phyloP scores from a whole-genome alignment of 2,888 invertebrate species.

The Operophtera brumata region DNA sequence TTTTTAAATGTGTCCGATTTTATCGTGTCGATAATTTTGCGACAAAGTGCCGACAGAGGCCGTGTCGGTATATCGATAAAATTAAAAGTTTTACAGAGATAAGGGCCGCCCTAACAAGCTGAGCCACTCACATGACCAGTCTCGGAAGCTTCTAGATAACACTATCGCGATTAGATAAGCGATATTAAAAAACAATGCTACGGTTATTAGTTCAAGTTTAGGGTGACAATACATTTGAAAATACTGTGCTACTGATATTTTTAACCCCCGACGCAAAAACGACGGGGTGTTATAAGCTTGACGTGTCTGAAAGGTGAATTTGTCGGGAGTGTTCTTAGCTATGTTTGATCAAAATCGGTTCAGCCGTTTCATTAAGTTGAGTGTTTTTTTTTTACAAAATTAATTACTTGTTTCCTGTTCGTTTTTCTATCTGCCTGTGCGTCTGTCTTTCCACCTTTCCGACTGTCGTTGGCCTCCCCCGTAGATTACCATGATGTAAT shows the following conservation, averaged over 20 bases:
- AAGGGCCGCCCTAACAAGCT: slow-evolving; percentile 22
- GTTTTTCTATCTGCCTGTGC: too few relatives aligned
- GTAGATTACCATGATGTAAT: too few relatives aligned
- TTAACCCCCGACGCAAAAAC: too few relatives aligned
- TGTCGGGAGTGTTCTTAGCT: too few relatives aligned
- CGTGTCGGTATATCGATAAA: slow-evolving; percentile 63
- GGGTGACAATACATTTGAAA: slow-evolving; percentile 10
- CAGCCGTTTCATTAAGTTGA: too few relatives aligned
- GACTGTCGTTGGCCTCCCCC: too few relatives aligned
- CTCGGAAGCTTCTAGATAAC: slow-evolving; percentile 1
- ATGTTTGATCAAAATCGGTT: too few relatives aligned
- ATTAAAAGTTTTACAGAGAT: slow-evolving; percentile 45
- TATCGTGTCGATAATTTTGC: slow-evolving; percentile 43
- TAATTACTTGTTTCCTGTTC: too few relatives aligned
- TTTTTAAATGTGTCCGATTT: slow-evolving; percentile 18
- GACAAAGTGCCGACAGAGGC: slow-evolving; percentile 55
- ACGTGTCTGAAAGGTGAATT: too few relatives aligned
- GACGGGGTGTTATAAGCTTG: too few relatives aligned
- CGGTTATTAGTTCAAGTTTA: slow-evolving; percentile 7
- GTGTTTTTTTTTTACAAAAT: too few relatives aligned
- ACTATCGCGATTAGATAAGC: slow-evolving; percentile 28
- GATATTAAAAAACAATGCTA: slow-evolving; percentile 27
- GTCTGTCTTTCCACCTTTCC: too few relatives aligned
- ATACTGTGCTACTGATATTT: neutral
- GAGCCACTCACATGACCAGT: slow-evolving; percentile 13